Evolutionary conservation across 2,113 vertebrate genomes (phyloP), one percentile per base, ranked within the genome.

Genomic region (Pelecanus crispus): DNA sequence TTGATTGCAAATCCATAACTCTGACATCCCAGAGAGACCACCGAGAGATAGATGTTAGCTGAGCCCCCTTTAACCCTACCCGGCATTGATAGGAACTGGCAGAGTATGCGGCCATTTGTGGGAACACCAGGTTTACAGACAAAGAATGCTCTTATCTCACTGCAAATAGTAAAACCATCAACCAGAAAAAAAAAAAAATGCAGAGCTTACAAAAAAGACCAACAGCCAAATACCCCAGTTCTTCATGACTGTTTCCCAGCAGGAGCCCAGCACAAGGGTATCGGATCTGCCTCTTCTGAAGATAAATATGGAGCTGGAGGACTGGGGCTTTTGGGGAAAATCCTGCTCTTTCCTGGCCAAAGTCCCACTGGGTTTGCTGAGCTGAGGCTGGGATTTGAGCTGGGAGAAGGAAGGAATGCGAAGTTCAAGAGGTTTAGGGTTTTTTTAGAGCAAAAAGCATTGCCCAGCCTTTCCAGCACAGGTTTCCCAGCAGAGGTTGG

Each of bases 311-410:
- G 90, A 82, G 44, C 65, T 87, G 73, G 32, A 92, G 72, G n/a
- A 63, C 55, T 84, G 83, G 29, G 77, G 65, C 68, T 72, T 86
- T 81, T 61, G 53, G 84, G 91, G 92, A 94, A 92, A 91, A 91
- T 72, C n/a, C 32, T 96, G 53, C 50, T 62, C 34, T 90, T 97
- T 92, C 34, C 91, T 95, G 91, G 89, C 77, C 47, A 15, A 75
- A 85, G 45, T 87, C 89, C 83, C 58, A 73, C 40, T 70, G 88
- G 58, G 42, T 89, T 89, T 92, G 59, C 58, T 91, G 86, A 89
- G 49, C 53, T 66, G 31, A 10, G 38, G 32, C 49, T 91, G 66
- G 34, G 83, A 61, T 72, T 56, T 87, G 20, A 73, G 36, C 83
- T 85, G 53, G 28, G 36, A 50, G 61, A 86, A 81, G n/a, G 52